Conservation (phyloP, 2,888 invertebrate genomes). For the Polydrusus pterygomalis region DNA sequence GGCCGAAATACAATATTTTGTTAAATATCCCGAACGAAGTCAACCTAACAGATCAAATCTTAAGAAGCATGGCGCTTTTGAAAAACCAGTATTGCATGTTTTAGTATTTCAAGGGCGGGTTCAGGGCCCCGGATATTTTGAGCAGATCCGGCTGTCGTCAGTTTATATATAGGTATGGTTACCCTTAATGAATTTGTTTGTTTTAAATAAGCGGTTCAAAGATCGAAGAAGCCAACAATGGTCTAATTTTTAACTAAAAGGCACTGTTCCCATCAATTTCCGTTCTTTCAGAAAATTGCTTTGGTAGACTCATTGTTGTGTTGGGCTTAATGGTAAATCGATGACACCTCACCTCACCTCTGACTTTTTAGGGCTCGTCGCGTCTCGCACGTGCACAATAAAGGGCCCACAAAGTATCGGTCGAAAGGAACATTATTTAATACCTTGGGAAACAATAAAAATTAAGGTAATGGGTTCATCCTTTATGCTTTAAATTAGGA, state of each 20-base stretch:
- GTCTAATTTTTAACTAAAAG: neutral
- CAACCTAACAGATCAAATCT: too few species aligned
- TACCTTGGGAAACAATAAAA: constrained; percentile 1
- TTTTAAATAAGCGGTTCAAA: neutral
- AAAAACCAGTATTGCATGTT: too few species aligned
- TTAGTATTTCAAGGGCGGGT: too few species aligned
- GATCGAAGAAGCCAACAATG: too few species aligned
- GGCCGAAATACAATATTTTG: too few species aligned
- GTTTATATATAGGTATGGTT: too few species aligned
- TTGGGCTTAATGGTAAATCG: constrained; percentile 46
- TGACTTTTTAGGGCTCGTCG: constrained; percentile 44
- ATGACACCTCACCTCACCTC: constrained; percentile 44
- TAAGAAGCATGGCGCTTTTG: too few species aligned
- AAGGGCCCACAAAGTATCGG: constrained; percentile 36
- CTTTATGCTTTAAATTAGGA: neutral
- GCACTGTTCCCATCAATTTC: constrained; percentile 19
- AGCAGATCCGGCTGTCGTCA: too few species aligned
- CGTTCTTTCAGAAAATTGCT: constrained; percentile 23
- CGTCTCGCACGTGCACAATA: constrained; percentile 38
- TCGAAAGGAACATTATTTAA: constrained; percentile 24
- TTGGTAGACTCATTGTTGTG: constrained; percentile 35
- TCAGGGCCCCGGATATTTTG: too few species aligned
- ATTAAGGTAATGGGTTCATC: constrained; percentile 2
- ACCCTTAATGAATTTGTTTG: too few species aligned
- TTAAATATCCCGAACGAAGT: too few species aligned